Base-by-base conservation (phyloP, 1,140 invertebrate genomes). In the Trachelipus rathkii region DNA sequence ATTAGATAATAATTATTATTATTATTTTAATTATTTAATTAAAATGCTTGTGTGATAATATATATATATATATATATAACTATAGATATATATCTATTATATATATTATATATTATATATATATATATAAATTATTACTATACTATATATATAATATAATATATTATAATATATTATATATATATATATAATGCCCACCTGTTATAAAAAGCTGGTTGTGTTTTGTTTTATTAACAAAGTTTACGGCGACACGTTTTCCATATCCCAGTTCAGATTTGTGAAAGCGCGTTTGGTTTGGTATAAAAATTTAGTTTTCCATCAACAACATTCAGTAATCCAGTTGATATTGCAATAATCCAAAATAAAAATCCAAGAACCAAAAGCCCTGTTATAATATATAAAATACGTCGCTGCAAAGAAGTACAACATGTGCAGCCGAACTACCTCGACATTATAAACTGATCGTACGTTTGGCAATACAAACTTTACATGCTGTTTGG, bases 301-400 rank as follows among this genome's bases (percentile, higher is more conserved):
- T 84, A 70, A n/a, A 87, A 78, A 90, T 87, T 81, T 89, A 89
- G 44, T 86, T 87, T 8, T 88, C 87, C 81, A 45, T 78, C 81
- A 71, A 92, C 87, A 19, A 88, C 87, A 73, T 90, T 90, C 92
- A 94, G 82, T 90, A 89, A 82, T 91, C 88, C 1, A n/a, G 92
- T 93, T 66, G 89, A 88, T 71, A 93, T 90, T 19, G 92, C 90
- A 0, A 90, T 84, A 9, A 91, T 89, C 92, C 92, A 93, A 0
- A 92, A 82, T 67, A 92, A 87, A 0, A 89, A 85, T 0, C 89
- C 89, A 0, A 93, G 69, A 0, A 90, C 88, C 11, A 92, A 87
- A 5, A 91, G 83, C n/a, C 88, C 84, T 0, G 91, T 92, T 77
- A 90, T 91, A 0, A 87, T 88, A 23, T 92, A 87, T 13, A 93